Conservation (phyloP, 35 echinoderm and acorn worm species). For the Eucidaris tribuloides region DNA sequence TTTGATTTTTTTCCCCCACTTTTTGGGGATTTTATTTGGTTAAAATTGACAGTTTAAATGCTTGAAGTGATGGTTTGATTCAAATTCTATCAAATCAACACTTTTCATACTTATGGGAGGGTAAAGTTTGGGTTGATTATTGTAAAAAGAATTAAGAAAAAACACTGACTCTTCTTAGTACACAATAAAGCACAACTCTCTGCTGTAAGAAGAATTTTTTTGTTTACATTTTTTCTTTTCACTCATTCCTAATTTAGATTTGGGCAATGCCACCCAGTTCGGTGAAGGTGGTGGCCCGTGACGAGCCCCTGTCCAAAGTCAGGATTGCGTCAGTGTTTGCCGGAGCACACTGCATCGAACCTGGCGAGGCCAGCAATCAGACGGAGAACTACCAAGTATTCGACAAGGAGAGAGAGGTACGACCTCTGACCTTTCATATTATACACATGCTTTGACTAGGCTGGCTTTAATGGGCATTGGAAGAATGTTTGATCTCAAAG, state of each 20-base stretch:
- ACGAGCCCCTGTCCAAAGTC: constrained; percentile 89
- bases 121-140: too few relatives aligned
- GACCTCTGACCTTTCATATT: too few relatives aligned
- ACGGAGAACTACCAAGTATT: constrained; percentile 51
- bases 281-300: constrained; percentile 72
- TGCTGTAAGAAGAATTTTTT: neutral
- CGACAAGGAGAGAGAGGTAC: constrained; percentile 97
- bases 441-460: too few relatives aligned
- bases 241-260: constrained; percentile 33
- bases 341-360: constrained; percentile 4
- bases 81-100: too few relatives aligned
- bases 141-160: too few relatives aligned
- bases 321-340: constrained; percentile 94
- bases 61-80: too few relatives aligned
- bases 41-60: too few relatives aligned
- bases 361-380: neutral
- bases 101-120: too few relatives aligned
- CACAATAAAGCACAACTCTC: neutral
- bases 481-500: neutral
- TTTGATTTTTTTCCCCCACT: too few relatives aligned
- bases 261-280: constrained; percentile 71
- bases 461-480: neutral
- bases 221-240: neutral
- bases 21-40: too few relatives aligned
- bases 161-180: too few relatives aligned